Base-by-base conservation (phyloP, 64 coral and sea anemone genomes). In the Exaiptasia diaphana region DNA sequence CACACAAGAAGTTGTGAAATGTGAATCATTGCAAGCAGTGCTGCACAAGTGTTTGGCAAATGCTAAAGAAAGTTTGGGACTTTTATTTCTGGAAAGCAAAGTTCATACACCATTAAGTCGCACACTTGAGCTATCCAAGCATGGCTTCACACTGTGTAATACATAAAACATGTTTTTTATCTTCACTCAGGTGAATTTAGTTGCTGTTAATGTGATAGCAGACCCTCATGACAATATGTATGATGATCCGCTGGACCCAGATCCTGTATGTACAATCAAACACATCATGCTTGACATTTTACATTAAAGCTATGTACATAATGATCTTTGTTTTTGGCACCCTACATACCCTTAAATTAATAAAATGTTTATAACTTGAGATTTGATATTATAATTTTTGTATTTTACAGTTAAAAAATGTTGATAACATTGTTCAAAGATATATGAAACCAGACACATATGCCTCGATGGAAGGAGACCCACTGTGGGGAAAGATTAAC, bases 401-500 rank as follows among this genome's bases (percentile, higher is more conserved):
- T 78, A 54, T 5, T 13, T 67, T 76, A 18, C 29, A 93, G 90
- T 58, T 74, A 40, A 87, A 82, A 30, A 75, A 65, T 83, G 90
- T 93, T 35, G 90, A 93, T 27, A 77, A 43, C 12, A 41, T 93
- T 77, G 90, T 93, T 4, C 85, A 87, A 40, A 86, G 78, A 36
- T 93, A 93, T 31, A 82, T 93, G 83, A 93, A 71, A 36, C 77
- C 79, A 3, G 85, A 86, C 24, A 65, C 60, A 35, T 35, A 35
- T 32, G 32, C 61, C 18, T 13, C 61, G 10, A 35, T 80, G 38
- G 22, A 79, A 56, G 46, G 89, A 53, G 90, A 92, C 37, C 95
- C 90, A 28, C 37, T 99, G 14, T 99, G 95, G 95, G 95, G 95
- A 32, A 99, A 85, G 28, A 93, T 99, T 13, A 99, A 93, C 80